Conservation (phyloP, 2,113 vertebrate genomes). For the rabbit (Oryctolagus cuniculus) region mOryCun1.1 NC_091434.1:140459501-140460000, state of each 20-base stretch:
- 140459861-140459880: neutral
- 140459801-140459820: conserved; percentile 13
- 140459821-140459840: neutral
- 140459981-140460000: conserved; percentile 62
- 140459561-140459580: no score
- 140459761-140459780: conserved; percentile 4
- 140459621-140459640: neutral
- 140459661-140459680: conserved; percentile 15
- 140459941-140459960: conserved; percentile 23
- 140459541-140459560: no score
- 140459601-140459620: no score
- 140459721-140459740: neutral
- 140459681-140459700: neutral
- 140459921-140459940: conserved; percentile 45
- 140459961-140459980: conserved; percentile 5
- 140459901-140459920: conserved; percentile 23
- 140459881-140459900: conserved; percentile 27
- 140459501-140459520: no score
- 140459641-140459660: neutral
- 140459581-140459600: no score
- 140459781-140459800: neutral
- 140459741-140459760: neutral
- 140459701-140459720: conserved; percentile 10
- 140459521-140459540: no score
- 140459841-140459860: conserved; percentile 10